Conservation (phyloP, 2,113 vertebrate species). For the Catharus fuscescens region DNA sequence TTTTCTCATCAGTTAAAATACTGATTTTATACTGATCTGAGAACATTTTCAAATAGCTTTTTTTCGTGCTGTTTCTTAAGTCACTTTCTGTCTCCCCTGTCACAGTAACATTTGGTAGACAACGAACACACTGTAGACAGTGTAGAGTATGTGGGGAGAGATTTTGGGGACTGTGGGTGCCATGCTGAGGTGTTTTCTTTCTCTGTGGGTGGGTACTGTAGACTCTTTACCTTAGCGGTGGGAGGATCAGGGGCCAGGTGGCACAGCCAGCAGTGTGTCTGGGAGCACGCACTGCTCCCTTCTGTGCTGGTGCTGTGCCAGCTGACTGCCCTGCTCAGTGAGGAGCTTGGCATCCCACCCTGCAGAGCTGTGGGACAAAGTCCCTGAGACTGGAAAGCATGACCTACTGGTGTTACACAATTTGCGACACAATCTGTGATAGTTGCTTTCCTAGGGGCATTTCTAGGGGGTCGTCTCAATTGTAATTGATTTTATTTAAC, state of each 20-base stretch:
- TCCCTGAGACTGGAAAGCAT: background rate
- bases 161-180: background rate
- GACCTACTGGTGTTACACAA: background rate
- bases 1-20: background rate
- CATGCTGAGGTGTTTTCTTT: background rate
- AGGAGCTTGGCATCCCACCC: background rate
- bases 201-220: no score
- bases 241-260: background rate
- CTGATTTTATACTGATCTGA: background rate
- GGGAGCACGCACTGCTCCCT: accelerated
- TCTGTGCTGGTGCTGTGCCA: accelerated
- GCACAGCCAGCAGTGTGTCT: accelerated
- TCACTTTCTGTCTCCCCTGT: background rate
- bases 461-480: background rate
- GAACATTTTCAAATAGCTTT: background rate
- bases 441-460: background rate
- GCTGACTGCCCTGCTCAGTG: accelerated
- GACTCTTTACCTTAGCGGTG: accelerated
- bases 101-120: background rate
- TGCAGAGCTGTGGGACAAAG: background rate
- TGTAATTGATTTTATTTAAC: background rate
- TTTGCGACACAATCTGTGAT: background rate
- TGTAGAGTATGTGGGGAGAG: background rate
- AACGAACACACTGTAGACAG: background rate
- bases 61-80: background rate